These are phyloP conservation scores for Pycnonotus jocosus DNA, from an alignment of 2,113 vertebrate genomes.

Conservation along the genomic window DNA sequence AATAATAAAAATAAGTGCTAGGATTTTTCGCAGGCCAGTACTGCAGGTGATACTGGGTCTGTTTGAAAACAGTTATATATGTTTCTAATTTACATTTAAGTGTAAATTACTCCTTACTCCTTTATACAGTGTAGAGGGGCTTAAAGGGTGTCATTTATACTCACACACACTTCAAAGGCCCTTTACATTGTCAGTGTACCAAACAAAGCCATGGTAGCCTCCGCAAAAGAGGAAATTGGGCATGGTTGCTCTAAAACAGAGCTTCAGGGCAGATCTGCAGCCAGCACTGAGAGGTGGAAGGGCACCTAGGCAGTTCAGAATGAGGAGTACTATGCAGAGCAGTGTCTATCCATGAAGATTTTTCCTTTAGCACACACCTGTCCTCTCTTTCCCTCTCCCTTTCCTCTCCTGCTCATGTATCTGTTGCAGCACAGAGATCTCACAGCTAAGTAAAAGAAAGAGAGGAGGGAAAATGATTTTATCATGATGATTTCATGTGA, in stretches of 20 bases:
- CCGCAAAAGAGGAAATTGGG: fast-evolving
- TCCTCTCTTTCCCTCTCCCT: not conserved
- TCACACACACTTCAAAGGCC: not conserved
- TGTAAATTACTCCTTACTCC: no score
- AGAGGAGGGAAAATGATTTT: not conserved
- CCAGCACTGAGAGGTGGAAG: not conserved
- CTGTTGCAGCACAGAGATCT: not conserved
- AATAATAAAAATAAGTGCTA: not conserved
- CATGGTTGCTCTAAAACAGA: not conserved
- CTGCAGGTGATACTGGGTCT: not conserved
- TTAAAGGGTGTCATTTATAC: not conserved
- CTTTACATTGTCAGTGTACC: not conserved
- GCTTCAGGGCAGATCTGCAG: not conserved
- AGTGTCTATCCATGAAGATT: not conserved
- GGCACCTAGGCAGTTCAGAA: not conserved
- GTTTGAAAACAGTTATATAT: not conserved
- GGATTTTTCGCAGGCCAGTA: not conserved
- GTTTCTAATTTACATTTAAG: not conserved
- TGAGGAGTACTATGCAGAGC: not conserved
- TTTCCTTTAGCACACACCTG: not conserved
- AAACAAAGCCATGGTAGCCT: not conserved
- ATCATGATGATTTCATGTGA: not conserved
- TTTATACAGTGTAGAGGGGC: not conserved
- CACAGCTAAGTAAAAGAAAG: not conserved
- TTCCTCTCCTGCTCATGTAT: not conserved